A percentile compares a stretch with the other conserved stretches of the same genome.
Conservation (phyloP, 1,140 invertebrate species). For the Lepidurus packardi region DNA sequence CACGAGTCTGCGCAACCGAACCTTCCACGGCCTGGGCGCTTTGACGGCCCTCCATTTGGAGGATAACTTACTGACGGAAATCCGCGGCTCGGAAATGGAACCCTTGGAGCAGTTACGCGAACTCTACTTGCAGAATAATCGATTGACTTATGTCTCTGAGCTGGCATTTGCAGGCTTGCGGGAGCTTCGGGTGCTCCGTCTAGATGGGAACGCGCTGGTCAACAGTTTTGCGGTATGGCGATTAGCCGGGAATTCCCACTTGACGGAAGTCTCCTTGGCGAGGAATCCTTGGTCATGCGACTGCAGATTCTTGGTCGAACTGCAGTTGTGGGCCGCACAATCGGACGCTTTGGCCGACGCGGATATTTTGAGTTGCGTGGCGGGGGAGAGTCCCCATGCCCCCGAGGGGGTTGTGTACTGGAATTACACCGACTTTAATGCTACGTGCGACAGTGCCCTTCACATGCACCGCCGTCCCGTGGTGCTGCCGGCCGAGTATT, state of each 20-base stretch:
- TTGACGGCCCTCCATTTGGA: slow-evolving; percentile 76
- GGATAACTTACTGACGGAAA: slow-evolving; percentile 68
- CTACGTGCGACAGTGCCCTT: slow-evolving; percentile 75
- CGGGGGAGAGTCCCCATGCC: slow-evolving; percentile 49
- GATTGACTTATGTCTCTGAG: slow-evolving; percentile 70
- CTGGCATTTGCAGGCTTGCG: slow-evolving; percentile 68
- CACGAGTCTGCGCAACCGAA: slow-evolving; percentile 80
- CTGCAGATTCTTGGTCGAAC: slow-evolving; percentile 78
- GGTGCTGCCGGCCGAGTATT: slow-evolving; percentile 75
- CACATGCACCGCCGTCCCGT: slow-evolving; percentile 65
- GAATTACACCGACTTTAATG: slow-evolving; percentile 66
- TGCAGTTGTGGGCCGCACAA: slow-evolving; percentile 69
- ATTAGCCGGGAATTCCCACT: slow-evolving; percentile 61
- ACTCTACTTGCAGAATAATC: slow-evolving; percentile 80
- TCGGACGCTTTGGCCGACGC: slow-evolving; percentile 50
- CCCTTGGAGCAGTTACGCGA: slow-evolving; percentile 71
- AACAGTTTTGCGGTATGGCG: slow-evolving; percentile 74
- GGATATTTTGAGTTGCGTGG: slow-evolving; percentile 41
- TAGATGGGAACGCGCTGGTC: slow-evolving; percentile 77
- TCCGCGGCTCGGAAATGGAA: slow-evolving; percentile 86
- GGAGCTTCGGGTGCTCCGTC: slow-evolving; percentile 68
- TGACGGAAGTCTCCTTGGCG: slow-evolving; percentile 66
- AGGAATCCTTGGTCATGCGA: slow-evolving; percentile 83
- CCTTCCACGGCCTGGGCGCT: slow-evolving; percentile 79
- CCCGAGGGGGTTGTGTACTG: slow-evolving; percentile 48